phyloP scores from a whole-genome alignment of 2,113 vertebrate genomes.

The Chaetorhynchus papuensis region DNA sequence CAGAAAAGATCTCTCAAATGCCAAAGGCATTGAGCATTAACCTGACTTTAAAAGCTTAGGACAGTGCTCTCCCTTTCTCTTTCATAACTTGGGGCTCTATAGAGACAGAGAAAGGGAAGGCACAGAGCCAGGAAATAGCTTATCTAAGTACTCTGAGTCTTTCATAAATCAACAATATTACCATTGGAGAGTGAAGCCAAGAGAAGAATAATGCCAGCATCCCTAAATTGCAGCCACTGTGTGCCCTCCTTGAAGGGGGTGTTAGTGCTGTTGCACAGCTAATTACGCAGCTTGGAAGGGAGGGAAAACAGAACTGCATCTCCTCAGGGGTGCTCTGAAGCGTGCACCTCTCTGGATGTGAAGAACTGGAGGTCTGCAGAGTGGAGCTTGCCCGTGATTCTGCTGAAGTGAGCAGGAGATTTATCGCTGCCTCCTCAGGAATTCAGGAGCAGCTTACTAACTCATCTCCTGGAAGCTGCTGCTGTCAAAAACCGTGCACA shows the following conservation, averaged over 20 bases:
- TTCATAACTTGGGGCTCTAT: neutral
- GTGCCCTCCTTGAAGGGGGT: neutral
- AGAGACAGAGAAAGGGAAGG: neutral
- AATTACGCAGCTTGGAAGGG: neutral
- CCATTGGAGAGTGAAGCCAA: neutral
- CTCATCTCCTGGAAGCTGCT: neutral
- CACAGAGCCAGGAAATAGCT: conserved; percentile 26
- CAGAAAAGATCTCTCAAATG: neutral
- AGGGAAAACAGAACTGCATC: neutral
- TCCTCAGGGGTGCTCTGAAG: neutral
- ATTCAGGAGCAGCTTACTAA: neutral
- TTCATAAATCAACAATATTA: conserved; percentile 40
- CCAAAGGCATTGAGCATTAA: neutral
- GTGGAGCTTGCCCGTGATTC: neutral
- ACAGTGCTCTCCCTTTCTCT: neutral
- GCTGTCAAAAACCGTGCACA: neutral
- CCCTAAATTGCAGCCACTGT: neutral
- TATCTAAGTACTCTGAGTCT: neutral
- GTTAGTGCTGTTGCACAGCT: neutral
- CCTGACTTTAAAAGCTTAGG: neutral
- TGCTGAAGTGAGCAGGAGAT: neutral
- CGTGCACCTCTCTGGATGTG: neutral
- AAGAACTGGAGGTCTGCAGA: neutral
- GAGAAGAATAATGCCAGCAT: neutral
- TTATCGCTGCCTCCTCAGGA: neutral